Evolutionary conservation across 2,113 vertebrate genomes (phyloP), one percentile per base, ranked within the genome.

Genomic region (Oplegnathus fasciatus): DNA sequence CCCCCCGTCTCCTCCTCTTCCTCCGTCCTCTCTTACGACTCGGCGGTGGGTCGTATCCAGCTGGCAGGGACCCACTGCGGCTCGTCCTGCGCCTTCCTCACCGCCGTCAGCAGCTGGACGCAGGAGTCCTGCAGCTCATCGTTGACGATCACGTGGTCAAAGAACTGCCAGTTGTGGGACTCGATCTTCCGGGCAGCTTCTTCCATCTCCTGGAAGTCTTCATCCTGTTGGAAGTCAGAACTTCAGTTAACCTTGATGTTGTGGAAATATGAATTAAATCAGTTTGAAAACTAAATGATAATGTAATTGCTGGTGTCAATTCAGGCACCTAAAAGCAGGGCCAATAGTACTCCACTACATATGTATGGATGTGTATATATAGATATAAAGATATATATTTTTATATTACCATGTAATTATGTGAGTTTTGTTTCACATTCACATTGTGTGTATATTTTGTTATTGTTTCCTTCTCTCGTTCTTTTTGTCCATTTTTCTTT

Each of bases 201-300:
- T 75, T 98, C 97, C 86, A 98, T 98, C 82, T 99, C 97, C 92
- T 97, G 95, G 84, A 98, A 96, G 68, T 99, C 98, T 93, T 99
- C 98, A 54, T 98, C 97, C 98, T 99, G 92, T 0, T 6, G 73
- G 37, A 83, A 30, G 15, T 74, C 24, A 44, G 7, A 37, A 69
- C 3, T 14, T 30, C 22, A 54, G 1, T 28, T 28, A n/a, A n/a
- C n/a, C 34, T 37, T 37, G 3, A 37, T 37, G 34, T 37, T n/a
- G 44, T 15, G 44, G 44, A 15, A 46, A 46, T 15, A 15, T 37
- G 9, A 37, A 37, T 37, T 8, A 37, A 37, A 37, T 37, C 6
- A 8, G 37, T 37, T 37, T 37, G 6, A 37, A 37, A 46, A 46
- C 2, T 46, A 46, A 46, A 44, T 44, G 42, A 44, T 44, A 44